phyloP scores from a whole-genome alignment of 2,797 vertebrate genomes.

The Eulemur albifrons region DNA sequence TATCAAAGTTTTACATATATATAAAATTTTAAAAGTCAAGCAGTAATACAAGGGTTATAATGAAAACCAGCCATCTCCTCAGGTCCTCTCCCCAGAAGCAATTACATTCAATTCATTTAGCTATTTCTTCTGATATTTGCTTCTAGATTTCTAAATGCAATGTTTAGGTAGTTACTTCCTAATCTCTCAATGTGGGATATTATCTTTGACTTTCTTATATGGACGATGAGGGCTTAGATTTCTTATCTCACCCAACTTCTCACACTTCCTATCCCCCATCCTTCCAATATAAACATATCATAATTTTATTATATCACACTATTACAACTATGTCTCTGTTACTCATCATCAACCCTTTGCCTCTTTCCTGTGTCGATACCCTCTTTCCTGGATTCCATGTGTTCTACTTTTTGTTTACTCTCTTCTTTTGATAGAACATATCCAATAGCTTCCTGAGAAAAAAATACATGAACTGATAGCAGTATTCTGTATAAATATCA shows the following conservation, averaged over 20 bases:
- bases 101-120: not conserved
- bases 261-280: not conserved
- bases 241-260: not conserved
- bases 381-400: not conserved
- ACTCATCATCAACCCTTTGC: not conserved
- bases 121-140: not conserved
- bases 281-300: not conserved
- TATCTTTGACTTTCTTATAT: not conserved
- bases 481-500: not conserved
- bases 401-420: not conserved
- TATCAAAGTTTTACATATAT: not conserved
- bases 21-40: not conserved
- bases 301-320: not conserved
- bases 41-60: not conserved
- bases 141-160: slow-evolving; percentile 11
- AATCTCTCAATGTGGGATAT: not conserved
- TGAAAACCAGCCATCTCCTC: not conserved
- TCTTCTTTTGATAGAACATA: not conserved
- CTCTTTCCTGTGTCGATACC: not conserved
- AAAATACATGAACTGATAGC: not conserved
- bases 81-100: not conserved
- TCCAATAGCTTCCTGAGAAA: not conserved
- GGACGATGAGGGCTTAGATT: not conserved
- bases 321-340: not conserved
- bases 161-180: not conserved